Base-by-base conservation (phyloP, 2,888 invertebrate genomes). In the Mactromeris polynyma region DNA sequence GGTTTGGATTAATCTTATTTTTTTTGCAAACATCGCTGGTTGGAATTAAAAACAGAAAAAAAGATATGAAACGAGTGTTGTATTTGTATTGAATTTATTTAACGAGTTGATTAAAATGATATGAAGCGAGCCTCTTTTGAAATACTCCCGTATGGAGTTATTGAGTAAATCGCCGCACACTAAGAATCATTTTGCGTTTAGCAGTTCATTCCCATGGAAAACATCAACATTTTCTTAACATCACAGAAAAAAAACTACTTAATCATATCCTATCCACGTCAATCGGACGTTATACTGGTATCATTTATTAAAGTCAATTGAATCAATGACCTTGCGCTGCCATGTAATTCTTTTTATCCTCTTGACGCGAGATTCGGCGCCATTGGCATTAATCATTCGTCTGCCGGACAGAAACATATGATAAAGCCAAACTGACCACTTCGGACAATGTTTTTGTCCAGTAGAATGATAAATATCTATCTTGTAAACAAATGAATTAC, bases 341-440 rank as follows among this genome's bases (percentile, higher is more conserved):
- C 36, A 26, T 33, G 33, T 73, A 73, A 73, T 73, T 73, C 33
- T 26, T 36, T 73, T 17, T 73, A 73, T 33, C 21, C 31, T 73
- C 73, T n/a, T 73, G 73, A 73, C 36, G 14, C 73, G 33, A 31
- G 14, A 36, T 33, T 14, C 36, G 73, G 73, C 73, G 73, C 73
- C 73, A 36, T 17, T 4, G 33, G 19, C 73, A 73, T 73, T 36
- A 73, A 73, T 73, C 73, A 73, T 73, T 11, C 73, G 73, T 73
- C 31, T 73, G 19, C 19, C 19, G 36, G 73, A 11, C 73, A 73
- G 17, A 11, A 73, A 33, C 73, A 73, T 36, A 36, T 33, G 73
- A 73, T 73, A 36, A 36, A 73, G 4, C 17, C 17, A 33, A 4
- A 14, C 33, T 73, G 73, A 73, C 73, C 73, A 33, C 31, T 73